phyloP scores from a whole-genome alignment of 1,140 invertebrate genomes.

The Pomacea maculata region DNA sequence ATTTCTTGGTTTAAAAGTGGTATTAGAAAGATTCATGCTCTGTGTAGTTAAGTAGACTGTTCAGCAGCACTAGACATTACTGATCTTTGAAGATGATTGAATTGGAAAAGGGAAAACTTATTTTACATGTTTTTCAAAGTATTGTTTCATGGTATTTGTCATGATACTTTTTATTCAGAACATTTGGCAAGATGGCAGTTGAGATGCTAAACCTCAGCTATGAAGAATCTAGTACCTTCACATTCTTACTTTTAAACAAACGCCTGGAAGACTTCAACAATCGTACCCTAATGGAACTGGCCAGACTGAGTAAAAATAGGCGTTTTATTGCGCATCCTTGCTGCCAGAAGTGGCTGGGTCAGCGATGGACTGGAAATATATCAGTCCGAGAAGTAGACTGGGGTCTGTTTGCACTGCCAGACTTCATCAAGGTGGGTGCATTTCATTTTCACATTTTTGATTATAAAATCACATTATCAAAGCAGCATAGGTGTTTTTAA shows the following conservation, averaged over 20 bases:
- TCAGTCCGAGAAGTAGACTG: constrained; percentile 60
- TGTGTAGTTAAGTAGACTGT: no score
- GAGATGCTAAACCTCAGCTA: constrained; percentile 64
- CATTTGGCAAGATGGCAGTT: constrained; percentile 64
- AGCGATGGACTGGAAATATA: constrained; percentile 61
- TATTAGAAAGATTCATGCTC: no score
- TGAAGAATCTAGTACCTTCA: constrained; percentile 53
- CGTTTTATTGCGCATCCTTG: constrained; percentile 66
- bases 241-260: constrained; percentile 60
- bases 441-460: no score
- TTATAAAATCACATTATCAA: constrained; percentile 16
- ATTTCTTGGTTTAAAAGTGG: no score
- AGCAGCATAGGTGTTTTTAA: background rate
- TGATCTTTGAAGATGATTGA: no score
- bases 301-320: constrained; percentile 53
- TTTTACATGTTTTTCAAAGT: no score
- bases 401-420: constrained; percentile 56
- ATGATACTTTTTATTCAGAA: constrained; percentile 36
- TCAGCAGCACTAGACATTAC: no score
- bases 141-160: no score
- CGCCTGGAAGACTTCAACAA: constrained; percentile 62
- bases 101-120: no score
- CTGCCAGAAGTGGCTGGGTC: constrained; percentile 66
- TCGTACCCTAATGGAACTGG: constrained; percentile 57
- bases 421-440: constrained; percentile 59